Percentiles rank a stretch among this genome's conserved stretches.
Conservation (phyloP, 2,888 invertebrate genomes). For the Limnephilus auricula region DNA sequence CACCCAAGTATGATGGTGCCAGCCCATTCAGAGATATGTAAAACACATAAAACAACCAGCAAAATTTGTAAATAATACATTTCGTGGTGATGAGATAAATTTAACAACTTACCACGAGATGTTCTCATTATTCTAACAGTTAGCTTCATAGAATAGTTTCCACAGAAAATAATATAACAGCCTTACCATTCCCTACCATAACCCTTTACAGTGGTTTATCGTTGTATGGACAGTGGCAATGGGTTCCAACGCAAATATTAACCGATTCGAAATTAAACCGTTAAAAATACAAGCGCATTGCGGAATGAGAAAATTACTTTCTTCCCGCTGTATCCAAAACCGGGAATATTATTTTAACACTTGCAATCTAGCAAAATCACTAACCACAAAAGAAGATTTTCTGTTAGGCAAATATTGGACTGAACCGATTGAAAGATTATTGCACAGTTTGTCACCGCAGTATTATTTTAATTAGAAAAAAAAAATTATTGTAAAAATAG, state of each 20-base stretch:
- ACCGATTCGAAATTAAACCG: slow-evolving; percentile 30
- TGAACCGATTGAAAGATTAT: neutral
- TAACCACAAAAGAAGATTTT: neutral
- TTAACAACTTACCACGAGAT: neutral
- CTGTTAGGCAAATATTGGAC: neutral
- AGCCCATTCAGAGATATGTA: neutral
- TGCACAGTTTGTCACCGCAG: neutral
- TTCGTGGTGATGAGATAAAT: no score
- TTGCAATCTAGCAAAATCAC: neutral
- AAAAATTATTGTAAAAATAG: no score
- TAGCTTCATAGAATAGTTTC: neutral
- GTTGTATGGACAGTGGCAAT: slow-evolving; percentile 13
- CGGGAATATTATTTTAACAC: slow-evolving; percentile 23
- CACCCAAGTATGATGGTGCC: no score
- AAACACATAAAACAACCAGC: neutral
- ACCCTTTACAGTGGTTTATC: neutral
- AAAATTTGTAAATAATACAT: neutral
- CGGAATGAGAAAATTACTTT: slow-evolving; percentile 12
- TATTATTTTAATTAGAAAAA: no score
- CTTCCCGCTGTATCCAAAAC: neutral
- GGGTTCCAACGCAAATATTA: slow-evolving; percentile 37
- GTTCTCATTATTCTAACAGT: neutral
- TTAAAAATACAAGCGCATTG: slow-evolving; percentile 29
- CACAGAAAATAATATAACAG: neutral
- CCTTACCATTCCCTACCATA: neutral